A percentile compares a stretch with the other conserved stretches of the same genome.
Conservation (phyloP, 2,113 vertebrate genomes). For the Pituophis catenifer region DNA sequence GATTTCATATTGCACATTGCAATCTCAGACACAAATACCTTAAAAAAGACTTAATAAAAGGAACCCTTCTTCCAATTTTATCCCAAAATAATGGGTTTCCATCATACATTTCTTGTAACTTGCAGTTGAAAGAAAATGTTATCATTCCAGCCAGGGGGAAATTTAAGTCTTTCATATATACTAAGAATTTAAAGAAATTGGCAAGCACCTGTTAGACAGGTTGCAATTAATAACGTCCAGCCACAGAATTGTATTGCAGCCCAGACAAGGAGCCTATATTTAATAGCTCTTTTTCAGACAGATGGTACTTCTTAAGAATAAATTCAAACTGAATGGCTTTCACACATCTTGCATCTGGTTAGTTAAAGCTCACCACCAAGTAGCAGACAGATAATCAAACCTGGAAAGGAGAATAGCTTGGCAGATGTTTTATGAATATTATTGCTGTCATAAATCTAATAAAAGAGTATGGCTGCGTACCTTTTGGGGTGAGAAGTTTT, state of each 20-base stretch:
- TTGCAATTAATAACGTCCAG: slow-evolving; percentile 63
- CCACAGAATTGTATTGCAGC: slow-evolving; percentile 44
- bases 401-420: slow-evolving; percentile 53
- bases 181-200: slow-evolving; percentile 51
- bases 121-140: slow-evolving; percentile 28
- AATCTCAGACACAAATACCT: neutral
- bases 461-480: slow-evolving; percentile 32
- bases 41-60: neutral
- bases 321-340: slow-evolving; percentile 58
- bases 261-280: slow-evolving; percentile 57
- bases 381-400: slow-evolving; percentile 61
- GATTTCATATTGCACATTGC: neutral
- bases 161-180: slow-evolving; percentile 44
- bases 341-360: slow-evolving; percentile 54
- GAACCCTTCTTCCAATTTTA: slow-evolving; percentile 18
- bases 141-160: slow-evolving; percentile 50
- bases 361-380: slow-evolving; percentile 56
- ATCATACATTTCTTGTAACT: slow-evolving; percentile 21
- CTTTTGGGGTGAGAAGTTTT: neutral
- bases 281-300: slow-evolving; percentile 64
- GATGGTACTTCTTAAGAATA: slow-evolving; percentile 54
- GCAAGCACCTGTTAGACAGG: slow-evolving; percentile 66
- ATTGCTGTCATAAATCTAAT: slow-evolving; percentile 50
- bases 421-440: slow-evolving; percentile 55
- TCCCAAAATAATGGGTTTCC: slow-evolving; percentile 6